Evolutionary conservation across 2,888 invertebrate species (phyloP), one percentile per base, ranked within the genome.

Genomic region (Hypselothyrea guttata): DNA sequence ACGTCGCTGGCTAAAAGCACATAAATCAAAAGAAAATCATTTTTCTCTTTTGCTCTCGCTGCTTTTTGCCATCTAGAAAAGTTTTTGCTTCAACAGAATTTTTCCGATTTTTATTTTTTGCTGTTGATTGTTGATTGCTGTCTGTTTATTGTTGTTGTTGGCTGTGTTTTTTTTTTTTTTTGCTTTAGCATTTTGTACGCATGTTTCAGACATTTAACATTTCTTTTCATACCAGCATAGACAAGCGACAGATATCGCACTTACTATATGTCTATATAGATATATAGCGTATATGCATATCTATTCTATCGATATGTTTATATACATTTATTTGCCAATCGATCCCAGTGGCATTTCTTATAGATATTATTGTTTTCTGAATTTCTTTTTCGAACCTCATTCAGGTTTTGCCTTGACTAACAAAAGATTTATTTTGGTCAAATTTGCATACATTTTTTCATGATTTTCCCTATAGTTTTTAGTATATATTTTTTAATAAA

Each of bases 181-280:
- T 77, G 81, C 66, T 73, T 64, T 83, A 76, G 68, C 82, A 84
- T 84, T 84, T 81, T 77, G 78, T 68, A 84, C 82, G 84, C 84
- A 84, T 84, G 82, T 78, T 83, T 78, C 56, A 65, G 82, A 65
- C 78, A 78, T 78, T 84, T 74, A 84, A 84, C 82, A 84, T 81
- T 74, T 82, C 61, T 74, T 59, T 76, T 53, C 65, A 58, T 60
- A 34, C 27, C 38, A 22, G 22, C 22, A 79, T 69, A 72, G 69
- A 75, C 73, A 65, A 65, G 56, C 54, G 76, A 76, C 76, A 76
- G 60, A 76, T 73, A 79, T 75, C 72, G 69, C 62, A 71, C 72
- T 54, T 46, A 51, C 42, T n/a, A n/a, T n/a, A n/a, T n/a, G n/a
- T n/a, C n/a, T n/a, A n/a, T n/a, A n/a, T n/a, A n/a, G n/a, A n/a